Percentiles rank a stretch among this genome's conserved stretches.
Evolutionary conservation across 2,113 vertebrate species (phyloP).

Genomic region (Microcebus ravelobensis): DNA sequence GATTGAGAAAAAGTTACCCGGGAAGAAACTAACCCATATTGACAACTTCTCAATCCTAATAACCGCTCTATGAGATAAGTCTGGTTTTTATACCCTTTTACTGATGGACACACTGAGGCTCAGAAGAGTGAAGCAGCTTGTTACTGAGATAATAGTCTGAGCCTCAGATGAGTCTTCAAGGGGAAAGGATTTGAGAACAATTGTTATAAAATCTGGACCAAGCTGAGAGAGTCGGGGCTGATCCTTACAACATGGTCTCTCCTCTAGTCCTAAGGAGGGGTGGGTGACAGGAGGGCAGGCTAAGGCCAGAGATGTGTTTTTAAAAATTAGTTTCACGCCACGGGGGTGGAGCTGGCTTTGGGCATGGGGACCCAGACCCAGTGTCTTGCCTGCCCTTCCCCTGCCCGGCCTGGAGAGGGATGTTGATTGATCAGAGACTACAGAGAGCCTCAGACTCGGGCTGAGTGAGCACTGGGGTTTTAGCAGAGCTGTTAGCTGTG

Average conservation of each 20-base stretch:
- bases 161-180: background rate
- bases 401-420: background rate
- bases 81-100: conserved; percentile 11
- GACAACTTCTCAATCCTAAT: background rate
- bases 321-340: background rate
- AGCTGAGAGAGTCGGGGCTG: background rate
- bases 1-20: background rate
- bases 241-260: background rate
- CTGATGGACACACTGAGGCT: background rate
- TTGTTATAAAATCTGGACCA: conserved; percentile 14
- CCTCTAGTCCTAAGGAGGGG: background rate
- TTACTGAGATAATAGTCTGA: background rate
- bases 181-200: background rate
- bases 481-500: background rate
- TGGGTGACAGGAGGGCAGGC: background rate
- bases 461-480: background rate
- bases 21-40: background rate
- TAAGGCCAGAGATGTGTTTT: background rate
- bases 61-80: background rate
- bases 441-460: background rate
- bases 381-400: background rate
- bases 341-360: background rate
- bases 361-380: background rate
- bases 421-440: background rate
- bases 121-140: background rate